These are phyloP conservation scores for Pseudorasbora parva DNA, from an alignment of 2,113 vertebrate species.

Conservation along the genomic window DNA sequence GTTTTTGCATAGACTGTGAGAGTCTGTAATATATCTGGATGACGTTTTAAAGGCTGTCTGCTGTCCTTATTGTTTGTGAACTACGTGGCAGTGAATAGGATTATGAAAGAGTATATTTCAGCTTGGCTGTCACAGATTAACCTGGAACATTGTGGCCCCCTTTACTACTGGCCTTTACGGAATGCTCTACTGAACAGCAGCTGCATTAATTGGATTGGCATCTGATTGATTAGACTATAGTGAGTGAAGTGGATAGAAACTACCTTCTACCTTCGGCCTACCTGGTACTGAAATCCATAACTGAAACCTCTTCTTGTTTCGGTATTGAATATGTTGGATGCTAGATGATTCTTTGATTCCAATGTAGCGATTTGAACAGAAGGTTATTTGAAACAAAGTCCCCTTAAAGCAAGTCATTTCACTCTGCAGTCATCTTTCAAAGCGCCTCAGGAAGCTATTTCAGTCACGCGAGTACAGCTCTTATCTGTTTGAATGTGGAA, in stretches of 20 bases:
- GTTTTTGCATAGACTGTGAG: not conserved
- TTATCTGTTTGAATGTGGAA: not conserved
- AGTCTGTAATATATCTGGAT: constrained; percentile 26
- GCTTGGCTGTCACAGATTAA: constrained; percentile 1
- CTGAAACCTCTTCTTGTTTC: not conserved
- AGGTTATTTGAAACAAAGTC: not conserved
- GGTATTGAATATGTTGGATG: not conserved
- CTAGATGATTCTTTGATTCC: not conserved
- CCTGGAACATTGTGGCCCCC: constrained; percentile 12
- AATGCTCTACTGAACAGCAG: constrained; percentile 34
- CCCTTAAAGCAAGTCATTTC: not conserved
- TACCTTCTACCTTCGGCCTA: not conserved
- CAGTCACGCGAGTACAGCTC: not conserved
- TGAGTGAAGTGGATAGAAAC: constrained; percentile 52
- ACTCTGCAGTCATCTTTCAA: too few species aligned
- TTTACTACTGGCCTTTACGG: constrained; percentile 5
- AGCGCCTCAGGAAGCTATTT: not conserved
- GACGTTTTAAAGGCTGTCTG: constrained; percentile 9
- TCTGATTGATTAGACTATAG: constrained; percentile 69
- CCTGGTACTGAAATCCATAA: not conserved
- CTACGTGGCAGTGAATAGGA: constrained; percentile 12
- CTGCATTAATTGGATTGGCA: constrained; percentile 70
- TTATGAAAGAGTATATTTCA: constrained; percentile 22
- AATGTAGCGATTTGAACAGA: not conserved
- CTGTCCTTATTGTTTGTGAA: constrained; percentile 2